Percentiles rank a stretch among this genome's conserved stretches.
Evolutionary conservation across 2,113 vertebrate species (phyloP).

Genomic region (Strix aluco): DNA sequence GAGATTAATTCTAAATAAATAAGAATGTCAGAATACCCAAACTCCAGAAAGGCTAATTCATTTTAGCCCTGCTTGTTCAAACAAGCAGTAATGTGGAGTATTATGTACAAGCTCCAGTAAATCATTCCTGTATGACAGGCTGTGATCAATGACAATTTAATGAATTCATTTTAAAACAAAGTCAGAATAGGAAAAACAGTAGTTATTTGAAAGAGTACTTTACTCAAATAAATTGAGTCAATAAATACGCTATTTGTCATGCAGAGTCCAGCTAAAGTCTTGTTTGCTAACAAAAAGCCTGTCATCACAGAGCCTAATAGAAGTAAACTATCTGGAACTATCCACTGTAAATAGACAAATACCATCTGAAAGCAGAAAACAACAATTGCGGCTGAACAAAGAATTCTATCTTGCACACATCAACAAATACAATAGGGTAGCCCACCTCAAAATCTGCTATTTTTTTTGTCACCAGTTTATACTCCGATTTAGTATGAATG

Average conservation of each 20-base stretch:
- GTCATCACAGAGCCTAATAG: slow-evolving; percentile 54
- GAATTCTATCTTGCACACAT: neutral
- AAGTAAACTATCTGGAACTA: slow-evolving; percentile 43
- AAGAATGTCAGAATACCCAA: neutral
- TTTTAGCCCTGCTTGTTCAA: slow-evolving; percentile 6
- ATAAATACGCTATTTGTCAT: slow-evolving; percentile 69
- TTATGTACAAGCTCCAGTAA: slow-evolving; percentile 5
- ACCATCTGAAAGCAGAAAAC: slow-evolving; percentile 52
- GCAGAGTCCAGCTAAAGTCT: slow-evolving; percentile 58
- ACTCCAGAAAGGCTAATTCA: neutral
- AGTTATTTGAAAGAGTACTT: slow-evolving; percentile 46
- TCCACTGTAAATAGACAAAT: slow-evolving; percentile 42
- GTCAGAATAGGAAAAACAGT: slow-evolving; percentile 50
- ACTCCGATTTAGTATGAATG: neutral
- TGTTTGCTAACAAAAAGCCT: slow-evolving; percentile 63
- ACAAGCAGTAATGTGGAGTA: neutral
- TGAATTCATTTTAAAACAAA: slow-evolving; percentile 65
- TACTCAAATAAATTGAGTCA: slow-evolving; percentile 65
- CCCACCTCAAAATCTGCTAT: neutral
- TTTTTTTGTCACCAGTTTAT: neutral
- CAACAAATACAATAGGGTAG: neutral
- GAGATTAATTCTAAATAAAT: neutral
- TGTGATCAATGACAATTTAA: slow-evolving; percentile 69
- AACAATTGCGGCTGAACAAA: neutral
- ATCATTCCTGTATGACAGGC: slow-evolving; percentile 49